phyloP scores from a whole-genome alignment of 2,113 vertebrate species.

The human region GRCh38 chr18:52470501-52471000 shows the following conservation, averaged over 20 bases:
- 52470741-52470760: not conserved
- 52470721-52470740: not conserved
- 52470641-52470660: not conserved
- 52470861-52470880: slow-evolving; percentile 12
- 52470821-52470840: slow-evolving; percentile 37
- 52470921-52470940: not conserved
- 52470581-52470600: not conserved
- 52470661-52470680: not conserved
- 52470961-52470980: not conserved
- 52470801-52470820: slow-evolving; percentile 36
- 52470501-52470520: not conserved
- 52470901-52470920: not conserved
- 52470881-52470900: slow-evolving; percentile 7
- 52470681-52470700: not conserved
- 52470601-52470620: not conserved
- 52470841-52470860: slow-evolving; percentile 41
- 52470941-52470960: not conserved
- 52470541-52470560: not conserved
- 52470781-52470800: slow-evolving; percentile 32
- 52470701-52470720: not conserved
- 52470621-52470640: not conserved
- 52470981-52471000: not conserved
- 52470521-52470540: not conserved
- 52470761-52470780: not conserved
- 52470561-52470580: not conserved